Conservation (phyloP, 2,888 invertebrate genomes). For the Smittia sp. region DNA sequence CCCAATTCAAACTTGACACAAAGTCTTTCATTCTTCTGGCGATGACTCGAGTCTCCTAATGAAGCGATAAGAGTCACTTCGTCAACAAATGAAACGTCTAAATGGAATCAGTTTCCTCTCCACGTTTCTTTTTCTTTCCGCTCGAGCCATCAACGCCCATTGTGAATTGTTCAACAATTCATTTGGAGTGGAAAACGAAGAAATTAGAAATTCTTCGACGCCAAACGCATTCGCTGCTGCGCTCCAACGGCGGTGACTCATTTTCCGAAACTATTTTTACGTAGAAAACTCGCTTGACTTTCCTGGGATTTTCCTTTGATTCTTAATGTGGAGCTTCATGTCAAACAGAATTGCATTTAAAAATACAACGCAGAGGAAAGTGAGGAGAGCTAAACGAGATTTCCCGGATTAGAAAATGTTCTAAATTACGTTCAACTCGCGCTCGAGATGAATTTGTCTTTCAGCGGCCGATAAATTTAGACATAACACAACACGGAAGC, state of each 20-base stretch:
- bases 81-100: slow-evolving; percentile 2
- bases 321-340: background rate
- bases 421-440: background rate
- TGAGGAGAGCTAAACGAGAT: slow-evolving; percentile 4
- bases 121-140: slow-evolving; percentile 12
- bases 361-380: slow-evolving; percentile 4
- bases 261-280: background rate
- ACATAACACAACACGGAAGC: background rate
- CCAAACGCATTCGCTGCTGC: background rate
- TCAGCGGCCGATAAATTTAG: background rate
- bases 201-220: slow-evolving; percentile 21
- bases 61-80: background rate
- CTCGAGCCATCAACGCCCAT: background rate
- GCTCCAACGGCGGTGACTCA: background rate
- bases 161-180: background rate
- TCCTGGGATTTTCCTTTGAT: background rate
- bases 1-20: background rate
- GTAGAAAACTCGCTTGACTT: slow-evolving; percentile 1
- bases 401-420: slow-evolving; percentile 23
- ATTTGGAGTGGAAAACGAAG: background rate
- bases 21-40: background rate
- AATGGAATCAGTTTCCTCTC: slow-evolving; percentile 35
- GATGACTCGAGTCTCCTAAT: background rate
- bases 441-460: background rate
- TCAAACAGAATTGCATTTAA: slow-evolving; percentile 7